phyloP scores from a whole-genome alignment of 2,888 invertebrate genomes.

The Caenorhabditis zanzibari region DNA sequence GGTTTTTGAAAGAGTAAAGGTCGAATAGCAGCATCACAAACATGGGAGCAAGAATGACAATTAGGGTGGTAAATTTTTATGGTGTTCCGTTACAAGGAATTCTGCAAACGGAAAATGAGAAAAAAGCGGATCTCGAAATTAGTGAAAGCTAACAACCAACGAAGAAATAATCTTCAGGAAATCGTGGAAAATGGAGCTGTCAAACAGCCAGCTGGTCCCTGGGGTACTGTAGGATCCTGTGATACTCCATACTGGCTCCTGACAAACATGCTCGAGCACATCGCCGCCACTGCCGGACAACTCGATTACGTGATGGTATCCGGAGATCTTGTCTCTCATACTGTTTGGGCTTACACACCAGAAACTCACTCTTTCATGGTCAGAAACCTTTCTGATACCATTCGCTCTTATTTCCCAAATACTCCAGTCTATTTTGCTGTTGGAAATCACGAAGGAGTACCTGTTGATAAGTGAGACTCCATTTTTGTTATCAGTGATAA shows the following conservation, averaged over 20 bases:
- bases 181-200: constrained; percentile 50
- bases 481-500: constrained; percentile 39
- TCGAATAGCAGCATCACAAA: background rate
- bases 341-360: constrained; percentile 78
- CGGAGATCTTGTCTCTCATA: constrained; percentile 78
- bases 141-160: background rate
- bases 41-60: background rate
- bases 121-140: too few relatives aligned
- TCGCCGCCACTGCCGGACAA: constrained; percentile 57
- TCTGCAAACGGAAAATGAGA: too few relatives aligned
- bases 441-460: constrained; percentile 97
- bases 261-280: constrained; percentile 78
- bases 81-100: background rate
- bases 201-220: constrained; percentile 71
- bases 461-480: constrained; percentile 89
- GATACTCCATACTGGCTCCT: constrained; percentile 79
- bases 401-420: constrained; percentile 85
- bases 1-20: background rate
- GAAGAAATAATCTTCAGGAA: constrained; percentile 66
- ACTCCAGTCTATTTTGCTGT: constrained; percentile 94
- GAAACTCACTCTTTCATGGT: constrained; percentile 74
- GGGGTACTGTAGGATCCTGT: constrained; percentile 79
- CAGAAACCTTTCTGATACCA: constrained; percentile 73
- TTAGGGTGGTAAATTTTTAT: background rate
- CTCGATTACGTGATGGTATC: constrained; percentile 80